These are phyloP conservation scores for Odontomachus brunneus DNA, from an alignment of 1,140 invertebrate genomes.

Conservation along the genomic window DNA sequence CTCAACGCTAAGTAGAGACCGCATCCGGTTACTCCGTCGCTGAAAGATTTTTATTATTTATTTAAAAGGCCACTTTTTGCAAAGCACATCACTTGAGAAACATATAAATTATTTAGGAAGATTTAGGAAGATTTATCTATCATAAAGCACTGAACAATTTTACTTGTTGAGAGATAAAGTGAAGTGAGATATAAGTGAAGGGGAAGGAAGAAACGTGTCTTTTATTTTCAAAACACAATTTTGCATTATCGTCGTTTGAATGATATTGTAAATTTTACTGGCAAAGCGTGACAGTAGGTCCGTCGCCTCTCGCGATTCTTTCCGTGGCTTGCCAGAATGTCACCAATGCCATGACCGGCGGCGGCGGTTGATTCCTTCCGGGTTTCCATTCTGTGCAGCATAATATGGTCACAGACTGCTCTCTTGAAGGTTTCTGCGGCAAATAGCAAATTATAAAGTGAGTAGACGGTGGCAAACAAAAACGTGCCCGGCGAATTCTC, in stretches of 20 bases:
- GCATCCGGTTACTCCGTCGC: constrained; percentile 72
- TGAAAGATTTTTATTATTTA: constrained; percentile 37
- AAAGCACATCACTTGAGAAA: neutral
- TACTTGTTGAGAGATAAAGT: neutral
- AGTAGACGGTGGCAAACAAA: neutral
- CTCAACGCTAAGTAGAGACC: constrained; percentile 73
- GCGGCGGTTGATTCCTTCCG: constrained; percentile 63
- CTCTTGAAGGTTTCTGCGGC: constrained; percentile 58
- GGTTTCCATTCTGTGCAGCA: constrained; percentile 69
- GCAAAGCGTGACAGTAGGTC: constrained; percentile 70
- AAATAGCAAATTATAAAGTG: neutral
- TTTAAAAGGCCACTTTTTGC: neutral
- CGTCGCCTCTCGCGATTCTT: constrained; percentile 65
- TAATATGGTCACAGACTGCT: constrained; percentile 68
- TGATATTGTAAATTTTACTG: constrained; percentile 67
- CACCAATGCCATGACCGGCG: constrained; percentile 60
- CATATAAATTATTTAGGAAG: neutral
- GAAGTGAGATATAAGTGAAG: neutral
- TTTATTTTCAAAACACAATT: neutral
- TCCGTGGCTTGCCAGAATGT: constrained; percentile 72
- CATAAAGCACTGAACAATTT: neutral
- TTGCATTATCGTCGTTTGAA: too few species aligned
- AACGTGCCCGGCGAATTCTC: neutral
- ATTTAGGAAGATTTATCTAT: neutral
- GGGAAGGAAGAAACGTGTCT: neutral